These are phyloP conservation scores for Trachythela sp. DNA, from an alignment of 64 coral and sea anemone species.

Conservation along the genomic window DNA sequence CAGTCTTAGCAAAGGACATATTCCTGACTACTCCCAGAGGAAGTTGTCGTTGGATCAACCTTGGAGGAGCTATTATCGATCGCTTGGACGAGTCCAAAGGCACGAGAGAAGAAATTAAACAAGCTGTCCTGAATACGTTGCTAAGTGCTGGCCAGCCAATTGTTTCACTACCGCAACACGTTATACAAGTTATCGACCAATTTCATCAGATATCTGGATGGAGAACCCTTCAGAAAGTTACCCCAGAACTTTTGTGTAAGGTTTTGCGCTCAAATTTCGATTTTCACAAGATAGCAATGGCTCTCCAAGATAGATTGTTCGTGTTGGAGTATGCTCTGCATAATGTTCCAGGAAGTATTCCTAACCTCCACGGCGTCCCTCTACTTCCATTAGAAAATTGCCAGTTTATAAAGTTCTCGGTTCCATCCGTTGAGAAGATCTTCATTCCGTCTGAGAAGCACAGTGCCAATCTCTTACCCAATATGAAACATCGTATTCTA, in stretches of 20 bases:
- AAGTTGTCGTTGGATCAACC: constrained; percentile 50
- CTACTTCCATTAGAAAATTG: neutral
- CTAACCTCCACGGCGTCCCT: neutral
- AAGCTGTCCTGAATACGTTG: constrained; percentile 20
- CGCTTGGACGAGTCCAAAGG: constrained; percentile 19
- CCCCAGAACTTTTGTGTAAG: neutral
- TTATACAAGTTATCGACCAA: constrained; percentile 16
- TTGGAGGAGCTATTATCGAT: constrained; percentile 49
- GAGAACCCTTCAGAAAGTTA: neutral
- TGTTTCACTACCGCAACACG: constrained; percentile 52
- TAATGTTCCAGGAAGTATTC: neutral
- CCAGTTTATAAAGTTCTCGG: neutral
- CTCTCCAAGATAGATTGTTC: neutral
- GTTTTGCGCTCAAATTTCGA: constrained; percentile 1
- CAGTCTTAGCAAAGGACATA: constrained; percentile 10
- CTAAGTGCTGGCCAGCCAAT: constrained; percentile 29
- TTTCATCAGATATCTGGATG: neutral
- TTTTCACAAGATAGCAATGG: neutral
- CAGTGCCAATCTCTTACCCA: neutral
- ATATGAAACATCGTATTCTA: neutral
- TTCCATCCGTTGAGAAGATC: neutral
- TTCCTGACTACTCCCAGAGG: constrained; percentile 26
- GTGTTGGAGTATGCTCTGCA: constrained; percentile 2
- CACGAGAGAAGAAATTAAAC: constrained; percentile 4
- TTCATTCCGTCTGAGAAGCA: neutral